Base-by-base conservation (phyloP, 2,797 vertebrate species). In the Brotula barbata region DNA sequence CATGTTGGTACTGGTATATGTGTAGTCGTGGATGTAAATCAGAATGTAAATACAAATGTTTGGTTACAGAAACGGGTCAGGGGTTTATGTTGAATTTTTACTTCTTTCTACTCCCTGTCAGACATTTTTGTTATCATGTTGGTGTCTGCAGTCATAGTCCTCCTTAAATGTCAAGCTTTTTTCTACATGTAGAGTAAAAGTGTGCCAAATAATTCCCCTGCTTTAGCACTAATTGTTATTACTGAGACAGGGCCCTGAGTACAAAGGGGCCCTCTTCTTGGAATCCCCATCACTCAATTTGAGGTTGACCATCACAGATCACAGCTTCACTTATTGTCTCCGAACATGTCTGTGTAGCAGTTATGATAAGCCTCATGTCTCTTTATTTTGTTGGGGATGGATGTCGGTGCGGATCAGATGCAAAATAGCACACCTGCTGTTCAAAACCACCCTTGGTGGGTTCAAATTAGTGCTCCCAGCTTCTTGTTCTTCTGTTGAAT, bases 351-450 rank as follows among this genome's bases (percentile, higher is more conserved):
- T 54, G 25, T 71, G 59, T 8, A 37, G 52, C 63, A 46, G 45
- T 78, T 80, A 64, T 67, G 57, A 80, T 73, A 36, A 71, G 52
- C 17, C 56, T 17, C 3, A 31, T 19, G 40, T 70, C 74, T 77
- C 58, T 68, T 62, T 73, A 45, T 80, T 78, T 71, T 80, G 52
- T 63, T 86, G 75, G 60, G 93, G 92, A 92, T 94, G 76, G 87
- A 89, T 80, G 93, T 94, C 73, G 91, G 92, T 91, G 94, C 95
- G 83, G 68, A 96, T 96, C 94, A 96, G 85, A 96, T 95, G 96
- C 94, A 97, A 91, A 98, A 94, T 86, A 96, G 94, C 87, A 91
- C 95, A 92, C 90, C 89, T 56, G 95, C 95, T 78, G 92, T 86
- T 88, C 90, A 75, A 95, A 94, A 91, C 91, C 92, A 70, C 93